Base-by-base conservation (phyloP, 2,113 vertebrate species). In the Chionodraco myersi region DNA sequence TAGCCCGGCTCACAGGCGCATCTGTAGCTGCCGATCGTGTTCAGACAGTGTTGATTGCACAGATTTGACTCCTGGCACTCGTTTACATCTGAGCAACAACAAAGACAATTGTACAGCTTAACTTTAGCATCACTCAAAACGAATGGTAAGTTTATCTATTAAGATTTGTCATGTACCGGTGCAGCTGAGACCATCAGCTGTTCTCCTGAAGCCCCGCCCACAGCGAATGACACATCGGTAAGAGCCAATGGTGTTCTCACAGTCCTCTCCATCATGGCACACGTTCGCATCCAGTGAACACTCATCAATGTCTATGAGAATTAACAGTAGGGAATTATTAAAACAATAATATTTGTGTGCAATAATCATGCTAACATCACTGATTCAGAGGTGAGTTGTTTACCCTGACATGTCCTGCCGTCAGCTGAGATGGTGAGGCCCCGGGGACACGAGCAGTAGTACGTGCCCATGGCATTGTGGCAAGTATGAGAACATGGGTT, bases 1-100 rank as follows among this genome's bases (percentile, higher is more conserved):
- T 95, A 99, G 45, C 98, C 98, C 2, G 96, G 96, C 59, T 99
- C 96, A 88, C 98, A 99, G 18, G 96, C 96, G 84, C 98, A 99
- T 66, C 97, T 96, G 90, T 97, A 99, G 80, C 98, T 97, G 56
- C 98, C 98, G 52, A 99, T 92, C 10, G 95, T 96, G 75, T 99
- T 99, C 79, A 98, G 94, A 89, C 98, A 99, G 45, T 85, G 96
- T 41, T 99, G 98, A 75, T 98, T 96, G 76, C 98, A 99, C 13
- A 95, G 95, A 63, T 91, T 96, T 49, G 96, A 94, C 77, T 99
- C 98, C 88, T 97, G 96, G 78, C 98, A 99, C 92, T 99, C 98
- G 0, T 99, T 98, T 72, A 99, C 56, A 82, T 99, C 98, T 99
- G 92, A 84, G 60, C 36, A 81, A 65, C 49, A 88, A n/a, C 81